These are phyloP conservation scores for Tylochromis polylepis DNA, from an alignment of 2,113 vertebrate genomes.

Conservation along the genomic window DNA sequence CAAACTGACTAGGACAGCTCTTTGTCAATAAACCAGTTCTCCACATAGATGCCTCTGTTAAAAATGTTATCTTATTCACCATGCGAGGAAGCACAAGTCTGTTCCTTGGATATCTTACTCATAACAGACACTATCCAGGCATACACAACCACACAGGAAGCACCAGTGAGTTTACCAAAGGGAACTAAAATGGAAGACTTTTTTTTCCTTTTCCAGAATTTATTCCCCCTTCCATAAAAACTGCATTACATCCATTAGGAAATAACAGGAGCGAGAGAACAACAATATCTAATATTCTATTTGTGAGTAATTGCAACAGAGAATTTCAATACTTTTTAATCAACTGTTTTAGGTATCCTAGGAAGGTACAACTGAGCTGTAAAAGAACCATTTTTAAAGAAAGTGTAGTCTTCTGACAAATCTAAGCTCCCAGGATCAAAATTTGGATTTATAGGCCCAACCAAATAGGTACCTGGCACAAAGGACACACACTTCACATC, in stretches of 20 bases:
- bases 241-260: background rate
- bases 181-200: background rate
- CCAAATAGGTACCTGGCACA: background rate
- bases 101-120: background rate
- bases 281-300: background rate
- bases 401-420: background rate
- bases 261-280: background rate
- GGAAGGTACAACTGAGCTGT: background rate
- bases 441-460: background rate
- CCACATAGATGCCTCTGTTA: background rate
- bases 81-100: background rate
- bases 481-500: background rate
- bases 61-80: background rate
- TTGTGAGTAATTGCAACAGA: background rate
- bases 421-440: background rate
- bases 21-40: background rate
- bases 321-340: background rate
- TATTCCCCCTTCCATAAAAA: background rate
- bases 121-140: background rate
- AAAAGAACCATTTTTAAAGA: background rate
- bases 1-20: background rate
- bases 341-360: background rate
- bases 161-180: background rate
- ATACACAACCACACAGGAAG: background rate
- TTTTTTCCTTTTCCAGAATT: background rate